A percentile compares a stretch with the other conserved stretches of the same genome.
These are phyloP conservation scores for Brachionus plicatilis DNA, from an alignment of 1,140 invertebrate genomes.

Conservation along the genomic window DNA sequence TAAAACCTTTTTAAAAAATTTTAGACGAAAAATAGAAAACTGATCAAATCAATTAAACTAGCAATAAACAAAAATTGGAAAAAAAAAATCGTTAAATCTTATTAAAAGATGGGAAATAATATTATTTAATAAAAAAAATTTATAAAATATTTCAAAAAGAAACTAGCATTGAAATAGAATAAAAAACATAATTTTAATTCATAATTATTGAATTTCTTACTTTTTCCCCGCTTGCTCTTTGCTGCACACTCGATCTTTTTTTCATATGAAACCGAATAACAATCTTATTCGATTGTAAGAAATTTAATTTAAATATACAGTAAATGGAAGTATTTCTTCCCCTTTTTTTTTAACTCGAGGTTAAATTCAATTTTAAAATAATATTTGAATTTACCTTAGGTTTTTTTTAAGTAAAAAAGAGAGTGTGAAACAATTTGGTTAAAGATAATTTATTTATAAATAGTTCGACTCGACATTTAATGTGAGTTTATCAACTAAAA, in stretches of 20 bases:
- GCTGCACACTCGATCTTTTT: background rate
- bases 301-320: background rate
- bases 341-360: background rate
- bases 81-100: background rate
- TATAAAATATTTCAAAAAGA: background rate
- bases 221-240: background rate
- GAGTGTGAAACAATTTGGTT: background rate
- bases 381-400: background rate
- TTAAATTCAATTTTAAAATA: background rate
- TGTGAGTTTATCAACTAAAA: background rate
- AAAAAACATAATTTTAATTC: background rate
- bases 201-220: background rate
- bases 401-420: background rate
- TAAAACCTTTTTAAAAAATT: background rate
- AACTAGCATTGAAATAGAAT: background rate
- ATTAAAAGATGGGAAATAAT: conserved; percentile 7
- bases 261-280: background rate
- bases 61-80: background rate
- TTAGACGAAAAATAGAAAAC: background rate
- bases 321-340: background rate
- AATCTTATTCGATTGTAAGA: background rate
- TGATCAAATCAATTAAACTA: background rate
- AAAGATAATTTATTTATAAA: background rate
- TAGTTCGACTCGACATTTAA: background rate
- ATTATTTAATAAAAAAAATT: background rate